Base-by-base conservation (phyloP, 2,888 invertebrate species). In the Leistus spinibarbis region DNA sequence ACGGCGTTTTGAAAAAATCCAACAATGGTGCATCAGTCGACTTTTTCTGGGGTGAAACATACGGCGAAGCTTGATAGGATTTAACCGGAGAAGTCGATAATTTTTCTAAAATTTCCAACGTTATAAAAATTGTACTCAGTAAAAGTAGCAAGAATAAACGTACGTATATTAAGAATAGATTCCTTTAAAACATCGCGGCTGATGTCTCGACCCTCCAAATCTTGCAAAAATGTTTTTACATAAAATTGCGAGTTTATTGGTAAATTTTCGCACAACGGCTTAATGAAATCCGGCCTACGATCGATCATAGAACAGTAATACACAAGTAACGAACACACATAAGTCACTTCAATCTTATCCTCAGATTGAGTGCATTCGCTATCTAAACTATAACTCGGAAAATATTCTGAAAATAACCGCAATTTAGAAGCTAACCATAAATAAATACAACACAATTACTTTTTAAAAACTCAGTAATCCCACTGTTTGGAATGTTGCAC, bases 221-320 rank as follows among this genome's bases (percentile, higher is more conserved):
- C 81, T 77, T 85, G 83, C 53, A 85, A 77, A 76, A 83, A 85
- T 19, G 78, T 78, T 78, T 81, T 82, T 17, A 86, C 83, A 24
- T 77, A 76, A 19, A 83, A 72, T 73, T 86, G 86, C 13, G 80
- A 80, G 5, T 78, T 75, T 75, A 80, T 78, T 27, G 79, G 79
- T 17, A 85, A 78, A 69, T 79, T 80, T 24, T 81, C 76, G 76
- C 85, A 86, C 73, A 85, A 78, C 10, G 85, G 84, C 1, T 81
- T 80, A 10, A 84, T 85, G 20, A 85, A 79, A n/a, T 80, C 80
- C 71, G 83, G 82, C 75, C 83, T 79, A 76, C 83, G 79, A 75
- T 85, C 84, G 67, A 82, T 78, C 27, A 85, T 81, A 76, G 84
- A 85, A 10, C 83, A 83, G 77, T 83, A 85, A 78, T 85, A 84